Evolutionary conservation across 2,797 vertebrate species (phyloP).

Genomic region (Sternotherus odoratus): DNA sequence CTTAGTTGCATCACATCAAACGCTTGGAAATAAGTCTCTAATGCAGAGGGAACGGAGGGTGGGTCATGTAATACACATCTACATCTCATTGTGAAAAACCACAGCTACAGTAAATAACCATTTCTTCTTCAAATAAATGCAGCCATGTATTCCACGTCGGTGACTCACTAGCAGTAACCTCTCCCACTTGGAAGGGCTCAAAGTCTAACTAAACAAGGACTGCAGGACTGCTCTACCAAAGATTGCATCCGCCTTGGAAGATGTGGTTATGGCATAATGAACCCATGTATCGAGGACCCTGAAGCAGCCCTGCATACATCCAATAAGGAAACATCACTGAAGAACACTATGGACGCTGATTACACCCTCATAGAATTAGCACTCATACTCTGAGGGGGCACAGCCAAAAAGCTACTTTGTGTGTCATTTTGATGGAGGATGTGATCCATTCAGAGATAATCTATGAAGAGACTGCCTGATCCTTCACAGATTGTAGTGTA

Average conservation of each 20-base stretch:
- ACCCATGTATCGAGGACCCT: not conserved
- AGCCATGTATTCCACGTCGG: not conserved
- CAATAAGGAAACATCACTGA: not conserved
- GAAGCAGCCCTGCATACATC: not conserved
- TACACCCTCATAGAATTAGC: not conserved
- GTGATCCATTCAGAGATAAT: not conserved
- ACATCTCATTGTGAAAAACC: not conserved
- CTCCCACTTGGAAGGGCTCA: not conserved
- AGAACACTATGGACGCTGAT: not conserved
- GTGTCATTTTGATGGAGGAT: not conserved
- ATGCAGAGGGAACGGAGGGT: not conserved
- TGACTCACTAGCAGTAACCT: not conserved
- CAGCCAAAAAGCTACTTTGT: not conserved
- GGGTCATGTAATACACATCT: not conserved
- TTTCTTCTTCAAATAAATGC: not conserved
- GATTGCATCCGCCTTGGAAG: not conserved
- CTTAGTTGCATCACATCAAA: not conserved
- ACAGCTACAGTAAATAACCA: not conserved
- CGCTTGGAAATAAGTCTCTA: not conserved
- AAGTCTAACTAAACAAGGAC: not conserved
- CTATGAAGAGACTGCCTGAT: not conserved
- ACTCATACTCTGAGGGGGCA: not conserved
- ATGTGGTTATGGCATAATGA: not conserved
- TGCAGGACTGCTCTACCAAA: not conserved
- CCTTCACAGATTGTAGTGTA: not conserved